Percentiles rank a stretch among this genome's conserved stretches.
These are phyloP conservation scores for Plebejus anna DNA, from an alignment of 2,888 invertebrate genomes.

Conservation along the genomic window DNA sequence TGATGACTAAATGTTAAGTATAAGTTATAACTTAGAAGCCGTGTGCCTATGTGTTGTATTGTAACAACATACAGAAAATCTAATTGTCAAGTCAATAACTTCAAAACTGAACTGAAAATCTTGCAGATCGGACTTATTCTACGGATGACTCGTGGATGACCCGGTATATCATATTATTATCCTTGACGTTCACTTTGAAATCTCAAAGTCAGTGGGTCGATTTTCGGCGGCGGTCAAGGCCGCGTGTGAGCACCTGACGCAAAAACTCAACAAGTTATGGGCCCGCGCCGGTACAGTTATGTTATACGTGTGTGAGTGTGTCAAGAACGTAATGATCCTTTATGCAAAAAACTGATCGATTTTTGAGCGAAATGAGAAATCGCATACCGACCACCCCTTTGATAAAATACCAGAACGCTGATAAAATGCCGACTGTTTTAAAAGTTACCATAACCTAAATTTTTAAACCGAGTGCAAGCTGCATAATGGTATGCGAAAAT, in stretches of 20 bases:
- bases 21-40: too few relatives aligned
- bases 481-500: too few relatives aligned
- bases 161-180: background rate
- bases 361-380: background rate
- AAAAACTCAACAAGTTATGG: constrained; percentile 71
- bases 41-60: background rate
- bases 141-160: background rate
- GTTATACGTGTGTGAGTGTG: constrained; percentile 45
- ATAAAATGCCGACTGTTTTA: background rate
- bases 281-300: constrained; percentile 51
- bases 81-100: background rate
- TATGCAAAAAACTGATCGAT: constrained; percentile 7
- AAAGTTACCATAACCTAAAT: too few relatives aligned
- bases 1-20: too few relatives aligned
- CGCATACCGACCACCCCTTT: background rate
- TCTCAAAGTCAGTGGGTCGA: constrained; percentile 37
- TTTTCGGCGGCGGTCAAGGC: constrained; percentile 66
- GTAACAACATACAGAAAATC: background rate
- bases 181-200: constrained; percentile 9
- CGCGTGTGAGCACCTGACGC: constrained; percentile 68
- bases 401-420: background rate
- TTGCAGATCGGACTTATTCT: background rate
- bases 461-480: too few relatives aligned
- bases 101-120: background rate
- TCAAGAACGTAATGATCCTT: constrained; percentile 7